These are phyloP conservation scores for Lasioglossum zephyrum DNA, from an alignment of 2,888 invertebrate genomes.

Conservation along the genomic window DNA sequence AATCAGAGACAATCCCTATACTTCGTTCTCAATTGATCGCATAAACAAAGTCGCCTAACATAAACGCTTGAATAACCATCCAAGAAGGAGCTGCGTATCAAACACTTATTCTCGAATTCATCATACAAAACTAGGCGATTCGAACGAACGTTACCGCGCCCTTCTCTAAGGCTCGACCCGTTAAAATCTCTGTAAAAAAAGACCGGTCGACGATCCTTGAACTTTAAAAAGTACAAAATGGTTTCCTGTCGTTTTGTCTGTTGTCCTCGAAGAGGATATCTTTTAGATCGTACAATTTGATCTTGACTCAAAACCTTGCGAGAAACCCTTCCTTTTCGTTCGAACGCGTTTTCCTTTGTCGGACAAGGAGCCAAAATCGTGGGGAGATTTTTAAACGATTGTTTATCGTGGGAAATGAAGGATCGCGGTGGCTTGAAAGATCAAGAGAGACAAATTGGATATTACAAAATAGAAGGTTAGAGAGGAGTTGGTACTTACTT, in stretches of 20 bases:
- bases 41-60: background rate
- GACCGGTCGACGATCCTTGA: background rate
- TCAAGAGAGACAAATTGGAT: background rate
- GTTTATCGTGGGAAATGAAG: background rate
- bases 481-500: background rate
- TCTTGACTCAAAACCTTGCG: background rate
- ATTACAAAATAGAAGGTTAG: background rate
- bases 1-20: background rate
- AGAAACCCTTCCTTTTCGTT: background rate
- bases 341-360: background rate
- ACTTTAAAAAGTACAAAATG: background rate
- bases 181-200: background rate
- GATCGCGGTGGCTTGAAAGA: background rate
- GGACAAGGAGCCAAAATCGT: background rate
- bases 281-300: background rate
- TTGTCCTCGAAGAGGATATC: background rate
- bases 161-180: background rate
- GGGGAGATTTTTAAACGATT: background rate
- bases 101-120: background rate
- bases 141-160: background rate
- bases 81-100: background rate
- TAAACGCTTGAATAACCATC: background rate
- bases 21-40: background rate
- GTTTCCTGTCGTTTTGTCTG: background rate
- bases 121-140: conserved; percentile 5